A percentile compares a stretch with the other conserved stretches of the same genome.
Evolutionary conservation across 1,140 invertebrate species (phyloP).

Genomic region (Temnothorax longispinosus): DNA sequence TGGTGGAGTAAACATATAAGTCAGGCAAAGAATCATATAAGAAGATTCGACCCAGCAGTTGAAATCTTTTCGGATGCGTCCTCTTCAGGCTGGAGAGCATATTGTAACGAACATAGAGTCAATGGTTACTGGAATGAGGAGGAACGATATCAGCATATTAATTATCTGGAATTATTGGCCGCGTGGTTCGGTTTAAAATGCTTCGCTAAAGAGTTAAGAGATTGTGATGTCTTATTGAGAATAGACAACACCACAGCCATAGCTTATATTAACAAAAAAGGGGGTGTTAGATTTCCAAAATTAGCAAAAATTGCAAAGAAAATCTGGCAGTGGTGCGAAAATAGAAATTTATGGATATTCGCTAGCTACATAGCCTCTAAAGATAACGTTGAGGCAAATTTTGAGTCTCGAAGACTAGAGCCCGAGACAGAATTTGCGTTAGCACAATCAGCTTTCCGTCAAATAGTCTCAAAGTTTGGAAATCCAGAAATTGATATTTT

Average conservation of each 20-base stretch:
- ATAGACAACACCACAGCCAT: constrained; percentile 61
- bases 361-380: constrained; percentile 37
- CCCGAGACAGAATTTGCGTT: constrained; percentile 43
- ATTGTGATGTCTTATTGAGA: constrained; percentile 34
- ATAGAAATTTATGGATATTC: constrained; percentile 33
- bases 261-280: constrained; percentile 54
- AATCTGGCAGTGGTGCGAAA: constrained; percentile 57
- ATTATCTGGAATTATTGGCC: constrained; percentile 21
- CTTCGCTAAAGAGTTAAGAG: constrained; percentile 5
- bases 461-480: constrained; percentile 38
- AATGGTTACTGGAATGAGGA: too few relatives aligned
- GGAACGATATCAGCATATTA: constrained; percentile 1
- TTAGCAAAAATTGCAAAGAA: constrained; percentile 39
- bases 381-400: constrained; percentile 44
- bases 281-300: constrained; percentile 30
- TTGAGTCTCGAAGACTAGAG: constrained; percentile 22
- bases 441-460: background rate
- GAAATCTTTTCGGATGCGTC: too few relatives aligned
- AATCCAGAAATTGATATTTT: background rate
- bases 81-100: too few relatives aligned
- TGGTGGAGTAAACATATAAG: too few relatives aligned
- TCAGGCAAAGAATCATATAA: too few relatives aligned
- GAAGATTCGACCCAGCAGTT: too few relatives aligned
- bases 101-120: too few relatives aligned
- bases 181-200: constrained; percentile 19